Evolutionary conservation across 1,140 invertebrate genomes (phyloP), one percentile per base, ranked within the genome.

Genomic region (Magallana gigas): DNA sequence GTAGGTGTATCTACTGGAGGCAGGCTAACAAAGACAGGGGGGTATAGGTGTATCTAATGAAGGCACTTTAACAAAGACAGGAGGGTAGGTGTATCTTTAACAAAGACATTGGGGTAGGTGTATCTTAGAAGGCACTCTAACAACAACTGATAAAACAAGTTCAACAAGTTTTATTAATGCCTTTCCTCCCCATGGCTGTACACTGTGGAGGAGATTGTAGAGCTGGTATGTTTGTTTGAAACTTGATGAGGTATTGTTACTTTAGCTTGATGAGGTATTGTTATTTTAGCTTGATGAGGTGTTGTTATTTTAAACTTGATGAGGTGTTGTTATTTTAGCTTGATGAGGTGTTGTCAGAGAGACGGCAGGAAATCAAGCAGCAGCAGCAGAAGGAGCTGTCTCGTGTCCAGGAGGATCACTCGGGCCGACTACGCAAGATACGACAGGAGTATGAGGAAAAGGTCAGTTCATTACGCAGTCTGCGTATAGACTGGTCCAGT

Each of bases 281-380:
- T 23, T 23, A 23, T 23, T 23, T 16, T 86, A 36, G 2, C 36
- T 48, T 48, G 36, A 48, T 48, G 36, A 48, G 36, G 36, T 48
- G 3, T 48, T 48, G 36, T 48, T 48, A 48, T 48, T 48, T 48
- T 48, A 48, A 23, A 0, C 36, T 48, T 48, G 36, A 48, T 48
- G 36, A 48, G 36, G 36, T 48, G 36, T 48, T 48, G 36, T 48
- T 48, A 48, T 48, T 48, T 16, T 87, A 94, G 94, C 82, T 94
- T 68, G 93, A 93, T 84, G 93, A 94, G 76, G 90, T 94, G 14
- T 85, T 94, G 85, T 90, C 87, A 71, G 93, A 94, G 59, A 89
- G 93, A 57, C 87, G 88, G 57, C 62, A 90, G 11, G 92, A 93
- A 62, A 87, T 94, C 18, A 92, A 93, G 76, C 87, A 93, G 9